These are phyloP conservation scores for Yponomeuta malinellus DNA, from an alignment of 2,888 invertebrate species.

Conservation along the genomic window DNA sequence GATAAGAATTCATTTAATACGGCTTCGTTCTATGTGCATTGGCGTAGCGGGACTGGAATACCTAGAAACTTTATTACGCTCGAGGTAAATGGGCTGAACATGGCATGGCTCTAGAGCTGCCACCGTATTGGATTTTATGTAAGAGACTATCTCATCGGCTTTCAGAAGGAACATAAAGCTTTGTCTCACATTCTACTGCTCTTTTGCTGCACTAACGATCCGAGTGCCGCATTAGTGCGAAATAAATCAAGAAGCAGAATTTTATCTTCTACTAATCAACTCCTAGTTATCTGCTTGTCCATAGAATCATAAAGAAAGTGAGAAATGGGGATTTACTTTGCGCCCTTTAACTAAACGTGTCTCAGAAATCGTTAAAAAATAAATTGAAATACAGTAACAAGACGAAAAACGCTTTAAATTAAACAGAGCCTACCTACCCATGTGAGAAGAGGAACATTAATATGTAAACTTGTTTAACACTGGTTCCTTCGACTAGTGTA, in stretches of 20 bases:
- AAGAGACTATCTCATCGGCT: not conserved
- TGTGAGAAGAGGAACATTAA: not conserved
- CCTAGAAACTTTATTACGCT: constrained; percentile 5
- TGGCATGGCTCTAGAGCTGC: not conserved
- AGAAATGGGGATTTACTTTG: not conserved
- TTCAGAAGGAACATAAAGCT: not conserved
- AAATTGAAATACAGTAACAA: not conserved
- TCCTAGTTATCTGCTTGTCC: not conserved
- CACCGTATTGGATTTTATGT: not conserved
- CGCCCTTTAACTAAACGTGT: not conserved
- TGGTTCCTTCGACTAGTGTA: not conserved
- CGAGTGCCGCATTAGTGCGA: not conserved
- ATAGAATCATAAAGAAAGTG: not conserved
- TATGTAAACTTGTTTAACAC: constrained; percentile 1
- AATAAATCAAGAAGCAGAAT: not conserved
- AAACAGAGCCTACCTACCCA: not conserved
- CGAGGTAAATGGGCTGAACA: not conserved
- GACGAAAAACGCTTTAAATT: not conserved
- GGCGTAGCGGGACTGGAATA: constrained; percentile 1
- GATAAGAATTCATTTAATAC: constrained; percentile 26
- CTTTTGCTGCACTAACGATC: not conserved
- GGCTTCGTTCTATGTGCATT: not conserved
- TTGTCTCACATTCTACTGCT: not conserved
- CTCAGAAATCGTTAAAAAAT: not conserved
- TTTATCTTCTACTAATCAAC: not conserved